Conservation (phyloP, 2,113 vertebrate genomes). For the Parus major region DNA sequence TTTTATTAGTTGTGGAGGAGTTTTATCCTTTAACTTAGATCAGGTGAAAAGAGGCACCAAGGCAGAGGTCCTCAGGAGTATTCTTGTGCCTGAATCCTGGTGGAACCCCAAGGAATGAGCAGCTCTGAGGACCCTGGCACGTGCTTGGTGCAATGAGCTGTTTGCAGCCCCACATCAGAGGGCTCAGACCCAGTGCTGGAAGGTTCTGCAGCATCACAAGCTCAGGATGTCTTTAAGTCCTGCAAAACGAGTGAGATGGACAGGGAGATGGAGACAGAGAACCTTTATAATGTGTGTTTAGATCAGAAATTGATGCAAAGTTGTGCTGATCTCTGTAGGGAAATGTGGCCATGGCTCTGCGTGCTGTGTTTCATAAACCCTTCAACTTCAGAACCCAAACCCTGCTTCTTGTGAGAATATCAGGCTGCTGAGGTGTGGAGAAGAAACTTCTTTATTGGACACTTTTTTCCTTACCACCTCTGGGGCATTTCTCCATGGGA, state of each 20-base stretch:
- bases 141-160: accelerated
- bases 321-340: not conserved
- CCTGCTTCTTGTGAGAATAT: not conserved
- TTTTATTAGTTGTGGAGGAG: not conserved
- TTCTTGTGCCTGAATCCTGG: not conserved
- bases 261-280: not conserved
- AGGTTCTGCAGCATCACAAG: not conserved
- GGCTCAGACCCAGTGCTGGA: not conserved
- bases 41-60: not conserved
- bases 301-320: not conserved
- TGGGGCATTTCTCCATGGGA: not conserved
- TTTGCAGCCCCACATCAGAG: not conserved
- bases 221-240: not conserved
- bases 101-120: not conserved
- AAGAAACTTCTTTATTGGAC: not conserved
- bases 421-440: not conserved
- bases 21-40: not conserved
- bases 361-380: not conserved
- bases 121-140: not conserved
- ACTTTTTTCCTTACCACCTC: not conserved
- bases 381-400: not conserved
- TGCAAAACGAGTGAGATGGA: not conserved
- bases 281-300: not conserved
- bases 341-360: not conserved
- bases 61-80: not conserved